These are phyloP conservation scores for Kryptolebias ocellatus DNA, from an alignment of 2,797 vertebrate species.

Conservation along the genomic window DNA sequence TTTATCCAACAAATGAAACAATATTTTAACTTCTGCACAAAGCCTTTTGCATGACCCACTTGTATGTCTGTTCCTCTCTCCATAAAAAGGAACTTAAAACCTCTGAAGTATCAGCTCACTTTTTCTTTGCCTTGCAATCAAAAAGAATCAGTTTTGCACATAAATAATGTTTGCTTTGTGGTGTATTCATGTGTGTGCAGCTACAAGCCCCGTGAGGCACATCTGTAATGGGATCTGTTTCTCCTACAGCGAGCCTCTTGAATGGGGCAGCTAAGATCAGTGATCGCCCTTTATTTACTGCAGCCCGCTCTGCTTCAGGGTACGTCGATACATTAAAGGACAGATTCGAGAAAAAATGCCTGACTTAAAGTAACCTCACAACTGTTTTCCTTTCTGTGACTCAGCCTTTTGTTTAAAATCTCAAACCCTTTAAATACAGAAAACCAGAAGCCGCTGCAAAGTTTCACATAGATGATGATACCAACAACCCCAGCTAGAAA, in stretches of 20 bases:
- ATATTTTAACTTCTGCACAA: conserved; percentile 19
- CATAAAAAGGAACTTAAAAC: conserved; percentile 18
- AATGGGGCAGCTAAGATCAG: conserved; percentile 63
- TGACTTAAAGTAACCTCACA: conserved; percentile 67
- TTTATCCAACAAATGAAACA: conserved; percentile 12
- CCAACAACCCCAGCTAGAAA: conserved; percentile 16
- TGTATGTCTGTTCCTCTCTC: conserved; percentile 6
- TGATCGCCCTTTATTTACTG: conserved; percentile 69
- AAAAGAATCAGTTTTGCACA: conserved; percentile 23
- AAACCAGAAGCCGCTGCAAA: conserved; percentile 40
- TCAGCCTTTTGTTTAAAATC: conserved; percentile 56
- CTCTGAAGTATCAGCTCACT: conserved; percentile 12
- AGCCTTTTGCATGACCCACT: conserved; percentile 3
- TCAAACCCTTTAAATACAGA: conserved; percentile 58
- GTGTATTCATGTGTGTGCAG: not conserved
- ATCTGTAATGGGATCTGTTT: conserved; percentile 63
- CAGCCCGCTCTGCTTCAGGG: conserved; percentile 55
- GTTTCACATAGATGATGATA: conserved; percentile 16
- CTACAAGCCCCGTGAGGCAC: conserved; percentile 19
- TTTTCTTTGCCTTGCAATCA: not conserved
- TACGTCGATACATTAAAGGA: conserved; percentile 56
- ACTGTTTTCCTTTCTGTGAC: conserved; percentile 45
- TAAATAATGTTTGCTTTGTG: conserved; percentile 10
- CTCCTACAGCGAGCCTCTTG: conserved; percentile 31
- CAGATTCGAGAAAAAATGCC: conserved; percentile 44